Evolutionary conservation across 1,140 invertebrate genomes (phyloP), one percentile per base, ranked within the genome.

Genomic region (Neodiprion pinetum): DNA sequence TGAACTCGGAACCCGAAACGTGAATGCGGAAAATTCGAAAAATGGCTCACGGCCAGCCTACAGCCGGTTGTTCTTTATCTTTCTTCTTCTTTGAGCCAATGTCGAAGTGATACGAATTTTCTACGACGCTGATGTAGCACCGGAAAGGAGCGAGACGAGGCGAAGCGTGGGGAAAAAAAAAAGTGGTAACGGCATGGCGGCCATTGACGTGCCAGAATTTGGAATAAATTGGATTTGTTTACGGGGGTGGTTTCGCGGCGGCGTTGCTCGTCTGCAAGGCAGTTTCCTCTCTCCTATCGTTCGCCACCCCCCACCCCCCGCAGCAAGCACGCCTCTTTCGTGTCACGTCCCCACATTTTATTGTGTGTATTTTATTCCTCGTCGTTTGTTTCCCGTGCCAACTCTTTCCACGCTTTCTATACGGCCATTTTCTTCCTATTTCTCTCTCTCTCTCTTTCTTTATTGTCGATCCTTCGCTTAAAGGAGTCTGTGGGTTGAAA

Each of bases 141-240:
- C 28, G 28, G 61, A 70, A 67, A 71, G 28, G 65, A 49, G 70
- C 53, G 23, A 70, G 74, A 53, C 11, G 61, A 28, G 9, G 72
- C 48, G 66, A 47, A 65, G 67, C 70, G 50, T 28, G 53, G 48
- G 53, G 65, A 79, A 80, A 81, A 81, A 81, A 81, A 80, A 81
- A 81, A 81, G 78, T 79, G 77, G 12, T 4, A 61, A 11, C 53
- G 4, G 4, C n/a, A 11, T 1, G 70, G 74, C 73, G 61, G 76
- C 78, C 76, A 77, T 81, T 79, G 80, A 73, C 75, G 76, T 77
- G 76, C 81, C 74, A 78, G 79, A 77, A 80, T 80, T 81, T 80
- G 78, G 81, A 80, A 82, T 80, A 81, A 82, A 82, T 82, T 82
- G 78, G 80, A 82, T 82, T 82, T 81, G 81, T 81, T 82, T 81